These are phyloP conservation scores for Drosophila serrata DNA, from an alignment of 1,140 invertebrate genomes.

Conservation along the genomic window DNA sequence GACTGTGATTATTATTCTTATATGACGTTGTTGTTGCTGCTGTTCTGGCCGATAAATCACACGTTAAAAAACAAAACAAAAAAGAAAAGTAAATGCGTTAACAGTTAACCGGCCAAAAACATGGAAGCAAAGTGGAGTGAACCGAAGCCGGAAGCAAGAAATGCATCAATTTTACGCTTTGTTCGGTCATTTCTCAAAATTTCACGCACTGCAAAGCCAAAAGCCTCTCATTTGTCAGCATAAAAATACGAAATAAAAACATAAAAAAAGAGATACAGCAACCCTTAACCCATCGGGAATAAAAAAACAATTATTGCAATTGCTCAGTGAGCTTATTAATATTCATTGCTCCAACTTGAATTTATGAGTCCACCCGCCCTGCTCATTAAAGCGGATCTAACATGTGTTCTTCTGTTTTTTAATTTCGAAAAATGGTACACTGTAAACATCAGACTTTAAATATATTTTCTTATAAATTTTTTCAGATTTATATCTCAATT, in stretches of 20 bases:
- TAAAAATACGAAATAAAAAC: constrained; percentile 2
- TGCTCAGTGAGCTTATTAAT: constrained; percentile 78
- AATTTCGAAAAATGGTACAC: constrained; percentile 44
- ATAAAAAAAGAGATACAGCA: background rate
- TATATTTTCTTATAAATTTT: background rate
- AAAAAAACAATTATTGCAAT: constrained; percentile 65
- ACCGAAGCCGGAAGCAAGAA: constrained; percentile 63
- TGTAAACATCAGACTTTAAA: background rate
- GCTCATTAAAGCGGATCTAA: constrained; percentile 72
- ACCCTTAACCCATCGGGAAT: background rate
- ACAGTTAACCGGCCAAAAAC: constrained; percentile 68
- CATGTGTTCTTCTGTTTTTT: constrained; percentile 56
- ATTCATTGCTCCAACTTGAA: constrained; percentile 77
- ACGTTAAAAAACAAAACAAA: constrained; percentile 37
- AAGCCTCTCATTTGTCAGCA: constrained; percentile 70
- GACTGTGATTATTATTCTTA: constrained; percentile 56
- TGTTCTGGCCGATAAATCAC: constrained; percentile 59
- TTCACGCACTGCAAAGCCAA: constrained; percentile 45
- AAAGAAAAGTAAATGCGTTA: constrained; percentile 57
- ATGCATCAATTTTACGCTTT: constrained; percentile 53
- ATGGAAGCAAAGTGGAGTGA: constrained; percentile 61
- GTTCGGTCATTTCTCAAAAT: constrained; percentile 69
- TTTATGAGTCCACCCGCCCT: constrained; percentile 55
- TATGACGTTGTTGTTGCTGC: constrained; percentile 12
- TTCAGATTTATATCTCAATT: background rate